phyloP scores from a whole-genome alignment of 2,797 vertebrate species.

The Rousettus madagascariensis region DNA sequence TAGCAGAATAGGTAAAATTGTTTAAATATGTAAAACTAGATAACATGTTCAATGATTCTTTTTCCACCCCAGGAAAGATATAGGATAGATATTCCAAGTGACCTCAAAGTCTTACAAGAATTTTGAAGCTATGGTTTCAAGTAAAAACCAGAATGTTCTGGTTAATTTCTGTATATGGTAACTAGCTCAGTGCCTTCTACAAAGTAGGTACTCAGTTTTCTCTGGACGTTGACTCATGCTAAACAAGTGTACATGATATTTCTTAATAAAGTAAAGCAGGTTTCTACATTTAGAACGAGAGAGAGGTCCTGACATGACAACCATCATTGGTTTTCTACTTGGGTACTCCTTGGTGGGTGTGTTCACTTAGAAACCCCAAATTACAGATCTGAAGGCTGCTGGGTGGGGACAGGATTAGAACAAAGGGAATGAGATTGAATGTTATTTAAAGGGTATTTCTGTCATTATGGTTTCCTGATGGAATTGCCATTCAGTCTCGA shows the following conservation, averaged over 20 bases:
- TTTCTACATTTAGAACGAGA: constrained; percentile 13
- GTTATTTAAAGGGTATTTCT: constrained; percentile 71
- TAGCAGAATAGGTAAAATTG: constrained; percentile 30
- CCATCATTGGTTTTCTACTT: constrained; percentile 26
- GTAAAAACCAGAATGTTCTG: background rate
- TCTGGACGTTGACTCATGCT: background rate
- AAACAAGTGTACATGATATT: background rate
- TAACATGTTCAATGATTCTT: background rate
- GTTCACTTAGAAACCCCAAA: constrained; percentile 70
- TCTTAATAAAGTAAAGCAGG: constrained; percentile 22
- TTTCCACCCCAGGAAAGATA: background rate
- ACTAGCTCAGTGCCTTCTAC: background rate
- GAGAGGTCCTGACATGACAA: background rate
- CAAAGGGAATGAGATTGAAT: constrained; percentile 69
- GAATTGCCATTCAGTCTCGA: constrained; percentile 43
- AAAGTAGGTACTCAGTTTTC: background rate
- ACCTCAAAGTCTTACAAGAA: background rate
- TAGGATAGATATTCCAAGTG: background rate
- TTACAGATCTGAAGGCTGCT: constrained; percentile 63
- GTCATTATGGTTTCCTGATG: constrained; percentile 66
- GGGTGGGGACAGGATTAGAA: constrained; percentile 68
- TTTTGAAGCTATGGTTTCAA: constrained; percentile 33
- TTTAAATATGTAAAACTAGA: background rate
- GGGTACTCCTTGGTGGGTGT: constrained; percentile 29
- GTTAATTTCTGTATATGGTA: constrained; percentile 11